Evolutionary conservation across 2,113 vertebrate species (phyloP), one percentile per base, ranked within the genome.

Genomic region (Azemiops feae): DNA sequence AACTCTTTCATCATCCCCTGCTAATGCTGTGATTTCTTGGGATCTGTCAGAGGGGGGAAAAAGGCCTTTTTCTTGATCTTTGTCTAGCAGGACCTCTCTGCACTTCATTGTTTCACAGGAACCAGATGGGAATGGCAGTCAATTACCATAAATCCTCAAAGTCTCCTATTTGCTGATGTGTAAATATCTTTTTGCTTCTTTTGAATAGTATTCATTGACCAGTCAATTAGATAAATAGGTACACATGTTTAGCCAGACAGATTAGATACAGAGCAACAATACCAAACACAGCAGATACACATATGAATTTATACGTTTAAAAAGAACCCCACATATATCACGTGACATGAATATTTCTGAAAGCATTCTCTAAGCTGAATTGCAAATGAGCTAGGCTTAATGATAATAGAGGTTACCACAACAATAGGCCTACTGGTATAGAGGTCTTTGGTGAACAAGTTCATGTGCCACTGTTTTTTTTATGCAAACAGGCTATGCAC

Each of bases 221-320:
- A 97, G 94, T 94, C 96, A 97, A 96, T 97, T 97, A 97, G 94
- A 96, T 94, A 97, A 96, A 96, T 96, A 96, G 94, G 96, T 95
- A 95, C 95, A 96, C 86, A 90, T 96, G 95, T 94, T 96, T 96
- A 95, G 94, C 94, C 95, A 97, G 96, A 96, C 96, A 97, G 92
- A 0, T 89, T 96, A 96, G 96, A 95, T 96, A 96, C 94, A 95
- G 93, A 91, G 50, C 52, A 96, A 97, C 96, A 97, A 97, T 96
- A 95, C 96, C 95, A 96, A 96, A 96, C 90, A 96, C 93, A 96
- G 95, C 95, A 96, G 93, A 96, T 95, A 95, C 96, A 96, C 95
- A 95, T 96, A 96, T 94, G 96, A 96, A 96, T 95, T 96, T 96
- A 95, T 89, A 94, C 93, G 96, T 58, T 93, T 89, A 92, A 94